Conservation (phyloP, 92 coral and sea anemone genomes). For the Paragorgia papillata region DNA sequence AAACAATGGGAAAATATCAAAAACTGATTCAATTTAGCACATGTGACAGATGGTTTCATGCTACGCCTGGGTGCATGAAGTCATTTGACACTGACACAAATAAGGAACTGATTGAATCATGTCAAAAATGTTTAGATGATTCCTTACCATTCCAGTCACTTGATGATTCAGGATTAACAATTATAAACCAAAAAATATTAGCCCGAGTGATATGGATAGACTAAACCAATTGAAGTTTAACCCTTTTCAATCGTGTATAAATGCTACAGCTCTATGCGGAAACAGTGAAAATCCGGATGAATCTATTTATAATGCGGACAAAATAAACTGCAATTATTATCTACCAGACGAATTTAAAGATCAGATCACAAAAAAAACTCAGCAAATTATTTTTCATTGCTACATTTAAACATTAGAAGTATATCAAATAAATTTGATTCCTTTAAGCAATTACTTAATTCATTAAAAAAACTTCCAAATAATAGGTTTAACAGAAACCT, state of each 20-base stretch:
- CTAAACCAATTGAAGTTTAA: constrained; percentile 9
- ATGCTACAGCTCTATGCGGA: neutral
- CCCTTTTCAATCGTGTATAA: neutral
- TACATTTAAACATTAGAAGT: constrained; percentile 39
- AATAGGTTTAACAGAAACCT: constrained; percentile 36
- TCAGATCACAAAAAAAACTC: neutral
- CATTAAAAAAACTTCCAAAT: constrained; percentile 18
- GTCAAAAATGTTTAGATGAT: constrained; percentile 9
- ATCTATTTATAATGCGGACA: constrained; percentile 20
- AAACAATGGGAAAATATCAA: constrained; percentile 3
- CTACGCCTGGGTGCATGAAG: neutral
- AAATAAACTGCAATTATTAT: no score
- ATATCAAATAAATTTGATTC: no score
- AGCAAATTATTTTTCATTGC: constrained; percentile 20
- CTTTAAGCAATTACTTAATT: no score
- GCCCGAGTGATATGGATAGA: constrained; percentile 21
- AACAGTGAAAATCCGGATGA: neutral
- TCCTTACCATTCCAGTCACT: neutral
- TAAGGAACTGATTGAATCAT: neutral
- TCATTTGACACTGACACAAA: neutral
- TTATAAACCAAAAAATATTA: neutral
- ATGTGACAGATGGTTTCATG: constrained; percentile 13
- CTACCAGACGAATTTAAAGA: constrained; percentile 25
- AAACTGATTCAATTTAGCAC: neutral
- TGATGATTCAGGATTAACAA: neutral